phyloP scores from a whole-genome alignment of 2,113 vertebrate species.

The Podarcis raffonei region DNA sequence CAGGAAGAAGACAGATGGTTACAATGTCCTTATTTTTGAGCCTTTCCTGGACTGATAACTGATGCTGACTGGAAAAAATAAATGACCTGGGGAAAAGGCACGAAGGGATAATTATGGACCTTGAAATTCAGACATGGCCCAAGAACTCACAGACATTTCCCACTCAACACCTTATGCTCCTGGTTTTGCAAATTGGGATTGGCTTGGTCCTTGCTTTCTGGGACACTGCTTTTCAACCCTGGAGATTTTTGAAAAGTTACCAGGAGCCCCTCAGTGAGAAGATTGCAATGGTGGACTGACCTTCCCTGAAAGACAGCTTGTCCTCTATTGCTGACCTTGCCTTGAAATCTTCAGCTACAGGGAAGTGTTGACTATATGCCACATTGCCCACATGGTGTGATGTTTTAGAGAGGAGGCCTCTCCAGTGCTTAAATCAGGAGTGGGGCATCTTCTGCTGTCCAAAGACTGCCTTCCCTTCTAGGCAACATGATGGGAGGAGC shows the following conservation, averaged over 20 bases:
- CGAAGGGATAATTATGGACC: not conserved
- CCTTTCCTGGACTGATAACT: no score
- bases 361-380: not conserved
- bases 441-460: no score
- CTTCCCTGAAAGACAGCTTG: not conserved
- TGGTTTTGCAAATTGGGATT: not conserved
- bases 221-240: not conserved
- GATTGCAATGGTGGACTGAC: not conserved
- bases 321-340: not conserved
- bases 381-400: not conserved
- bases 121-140: not conserved
- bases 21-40: not conserved
- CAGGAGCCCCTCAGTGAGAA: not conserved
- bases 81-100: not conserved
- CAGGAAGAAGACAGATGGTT: not conserved
- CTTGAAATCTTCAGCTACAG: not conserved
- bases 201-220: not conserved
- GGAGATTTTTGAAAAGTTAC: not conserved
- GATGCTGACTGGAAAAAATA: no score
- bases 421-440: not conserved
- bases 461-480: no score
- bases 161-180: not conserved
- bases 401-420: not conserved
- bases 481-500: no score
- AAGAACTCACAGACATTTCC: not conserved